Evolutionary conservation across 1,140 invertebrate genomes (phyloP), one percentile per base, ranked within the genome.

Genomic region (Gryon sp.): DNA sequence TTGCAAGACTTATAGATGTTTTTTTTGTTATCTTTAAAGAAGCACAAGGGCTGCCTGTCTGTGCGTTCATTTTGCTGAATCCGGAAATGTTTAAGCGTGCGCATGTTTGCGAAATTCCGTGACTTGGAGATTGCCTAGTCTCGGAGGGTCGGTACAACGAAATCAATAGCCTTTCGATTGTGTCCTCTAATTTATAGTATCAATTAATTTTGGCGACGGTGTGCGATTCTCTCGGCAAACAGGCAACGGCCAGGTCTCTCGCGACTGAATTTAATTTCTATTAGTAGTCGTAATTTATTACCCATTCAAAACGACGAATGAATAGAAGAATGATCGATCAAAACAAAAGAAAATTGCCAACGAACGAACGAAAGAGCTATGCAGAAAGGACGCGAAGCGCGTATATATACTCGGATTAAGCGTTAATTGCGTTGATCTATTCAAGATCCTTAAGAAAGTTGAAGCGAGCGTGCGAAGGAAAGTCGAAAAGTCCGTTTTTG

Each of bases 171-270:
- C 78, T 74, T 80, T 81, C 82, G 81, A 84, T 85, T 83, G 86
- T 84, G 82, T 84, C 81, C 83, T 84, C 82, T 87, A 86, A 87
- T 87, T 87, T 87, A 87, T 87, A 86, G 86, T 86, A 84, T 86
- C 84, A 87, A 86, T 87, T 87, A 86, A 87, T 87, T 87, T 83
- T 50, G 77, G 74, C 79, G 80, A 75, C 79, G 78, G 57, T 70
- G 68, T 62, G 73, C 77, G 78, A 79, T 72, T 81, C 72, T 69
- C 80, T 28, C 45, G 38, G 34, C 69, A 73, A 46, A 60, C 65
- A 34, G 74, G 59, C 46, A 57, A 57, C 60, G 43, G 22, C 12
- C 41, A 57, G 34, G 32, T 41, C 50, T 62, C 34, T 50, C 53
- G 53, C 62, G 59, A 73, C 72, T 81, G 74, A 81, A 84, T 86